These are phyloP conservation scores for Ormyrus thymus DNA, from an alignment of 2,888 invertebrate genomes.

Conservation along the genomic window DNA sequence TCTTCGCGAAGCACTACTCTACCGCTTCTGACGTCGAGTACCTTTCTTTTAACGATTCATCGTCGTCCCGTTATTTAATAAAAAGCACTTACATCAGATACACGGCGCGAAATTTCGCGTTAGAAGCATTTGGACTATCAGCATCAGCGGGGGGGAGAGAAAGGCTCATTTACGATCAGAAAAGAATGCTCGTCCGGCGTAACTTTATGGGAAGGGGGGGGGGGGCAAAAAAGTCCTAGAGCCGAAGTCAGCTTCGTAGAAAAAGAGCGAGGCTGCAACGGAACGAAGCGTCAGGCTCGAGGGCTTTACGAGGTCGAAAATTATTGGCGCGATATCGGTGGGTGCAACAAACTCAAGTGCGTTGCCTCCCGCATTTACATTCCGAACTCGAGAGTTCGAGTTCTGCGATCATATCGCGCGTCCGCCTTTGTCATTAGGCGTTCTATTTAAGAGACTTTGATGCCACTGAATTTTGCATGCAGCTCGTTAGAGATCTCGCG, in stretches of 20 bases:
- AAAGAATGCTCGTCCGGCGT: constrained; percentile 8
- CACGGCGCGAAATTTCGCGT: no score
- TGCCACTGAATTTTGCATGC: not conserved
- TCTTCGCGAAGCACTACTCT: no score
- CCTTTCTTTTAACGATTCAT: no score
- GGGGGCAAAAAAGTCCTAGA: not conserved
- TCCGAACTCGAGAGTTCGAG: not conserved
- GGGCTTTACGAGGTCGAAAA: constrained; percentile 54
- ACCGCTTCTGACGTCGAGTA: no score
- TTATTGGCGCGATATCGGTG: constrained; percentile 50
- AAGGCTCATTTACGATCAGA: not conserved
- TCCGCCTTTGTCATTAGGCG: constrained; percentile 17
- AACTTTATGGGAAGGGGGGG: constrained; percentile 14
- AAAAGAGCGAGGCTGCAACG: not conserved
- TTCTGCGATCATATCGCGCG: not conserved
- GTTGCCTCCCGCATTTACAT: constrained; percentile 31
- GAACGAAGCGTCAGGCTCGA: constrained; percentile 41
- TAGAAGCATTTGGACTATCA: no score
- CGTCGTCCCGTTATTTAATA: no score
- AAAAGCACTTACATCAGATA: no score
- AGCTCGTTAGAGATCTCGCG: constrained; percentile 21
- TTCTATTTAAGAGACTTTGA: constrained; percentile 28
- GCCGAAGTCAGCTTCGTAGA: not conserved
- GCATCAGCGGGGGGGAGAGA: not conserved
- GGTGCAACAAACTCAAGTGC: constrained; percentile 31